Evolutionary conservation across 2,888 invertebrate genomes (phyloP), one percentile per base, ranked within the genome.

Genomic region (Poecilus cupreus): DNA sequence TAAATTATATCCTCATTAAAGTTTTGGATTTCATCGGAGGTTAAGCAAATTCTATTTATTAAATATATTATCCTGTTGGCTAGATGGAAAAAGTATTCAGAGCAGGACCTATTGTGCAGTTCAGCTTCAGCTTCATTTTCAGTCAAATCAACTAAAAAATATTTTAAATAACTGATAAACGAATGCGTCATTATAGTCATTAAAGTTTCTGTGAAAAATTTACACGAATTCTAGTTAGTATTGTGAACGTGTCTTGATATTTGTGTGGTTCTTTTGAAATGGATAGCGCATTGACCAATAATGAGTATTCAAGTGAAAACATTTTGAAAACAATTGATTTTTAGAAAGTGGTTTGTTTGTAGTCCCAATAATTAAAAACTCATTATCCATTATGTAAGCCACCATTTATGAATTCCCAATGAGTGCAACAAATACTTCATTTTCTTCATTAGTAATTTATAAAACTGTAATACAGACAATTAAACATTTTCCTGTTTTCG

Each of bases 401-500:
- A 26, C 26, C 24, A 22, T 43, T 43, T 43, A 43, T 13, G 10
- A 2, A 11, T 13, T 43, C 8, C n/a, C 10, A 10, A 1, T 43
- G 32, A 32, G 8, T 32, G 32, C 32, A 32, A 32, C 6, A 32
- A 32, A 32, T 32, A 32, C 8, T 32, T 3, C 32, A 32, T 6
- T 32, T 32, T 32, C 32, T 32, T 32, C 32, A 3, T 32, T 32
- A 6, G 60, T 24, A 20, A 54, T 54, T 54, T 6, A 54, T 20
- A 60, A 60, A 60, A 24, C 18, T 18, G 4, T 11, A 18, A 6
- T 54, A 22, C 22, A 22, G 8, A 60, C 60, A 60, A 60, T 60
- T 60, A 60, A 6, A 60, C 26, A 60, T 60, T 24, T 32, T 60
- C 60, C 60, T 37, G 39, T 60, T 70, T 32, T 70, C 70, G 70